Evolutionary conservation across 2,888 invertebrate species (phyloP), one percentile per base, ranked within the genome.

Genomic region (Hirtodrosophila cameraria): DNA sequence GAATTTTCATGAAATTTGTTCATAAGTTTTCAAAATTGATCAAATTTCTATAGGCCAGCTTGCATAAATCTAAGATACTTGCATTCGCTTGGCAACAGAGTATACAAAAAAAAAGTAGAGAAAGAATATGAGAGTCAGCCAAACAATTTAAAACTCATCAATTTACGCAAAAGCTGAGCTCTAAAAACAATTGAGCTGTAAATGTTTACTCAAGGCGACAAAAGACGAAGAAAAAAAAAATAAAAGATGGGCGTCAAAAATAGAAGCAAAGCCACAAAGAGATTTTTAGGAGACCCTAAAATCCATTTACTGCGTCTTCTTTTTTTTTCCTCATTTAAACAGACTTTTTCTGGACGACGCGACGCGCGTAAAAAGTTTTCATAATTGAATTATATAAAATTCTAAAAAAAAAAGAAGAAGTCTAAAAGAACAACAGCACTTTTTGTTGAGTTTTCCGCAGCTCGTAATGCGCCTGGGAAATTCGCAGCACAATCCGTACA

Each of bases 91-190:
- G 8, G 20, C 54, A 12, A 15, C 2, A 7, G n/a, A 30, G 25
- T 13, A 38, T 23, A 11, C n/a, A 53, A 50, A 36, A 5, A 23
- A 16, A 50, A 23, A 57, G 8, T 31, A 23, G 27, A 23, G 23
- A 5, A 11, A 6, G 38, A 28, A 54, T 15, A 25, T 25, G 27
- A 33, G 23, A 12, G n/a, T n/a, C 11, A 36, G 13, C 36, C 53
- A 6, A 62, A 60, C 84, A 81, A 84, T 84, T 82, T 76, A 81
- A 82, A 84, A 72, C 82, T 68, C 82, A 82, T 84, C 84, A 82
- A 76, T 81, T 81, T 74, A 52, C 60, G 60, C 38, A 55, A 65
- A 63, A 57, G 57, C 67, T 61, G 57, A 60, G 72, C 72, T 55
- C 58, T 68, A 57, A 78, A 80, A 72, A 75, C 72, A 81, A 78